phyloP scores from a whole-genome alignment of 2,888 invertebrate species.

The Chalcis sispes region DNA sequence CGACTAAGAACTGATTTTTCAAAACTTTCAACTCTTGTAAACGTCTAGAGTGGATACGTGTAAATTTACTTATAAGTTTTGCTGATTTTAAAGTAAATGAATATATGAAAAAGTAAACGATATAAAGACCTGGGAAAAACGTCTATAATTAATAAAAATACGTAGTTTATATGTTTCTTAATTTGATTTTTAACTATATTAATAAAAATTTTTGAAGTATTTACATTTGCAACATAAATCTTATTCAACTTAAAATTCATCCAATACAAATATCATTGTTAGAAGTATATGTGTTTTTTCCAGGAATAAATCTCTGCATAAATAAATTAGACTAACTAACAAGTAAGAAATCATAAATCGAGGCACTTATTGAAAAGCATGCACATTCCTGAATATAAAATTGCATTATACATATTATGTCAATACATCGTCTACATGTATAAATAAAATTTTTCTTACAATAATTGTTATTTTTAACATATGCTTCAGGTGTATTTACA shows the following conservation, averaged over 20 bases:
- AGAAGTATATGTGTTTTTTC: background rate
- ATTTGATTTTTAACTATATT: background rate
- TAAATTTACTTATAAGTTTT: conserved; percentile 29
- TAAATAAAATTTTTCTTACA: conserved; percentile 58
- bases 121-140: conserved; percentile 12
- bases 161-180: conserved; percentile 8
- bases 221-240: background rate
- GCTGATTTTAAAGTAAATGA: conserved; percentile 42
- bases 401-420: conserved; percentile 64
- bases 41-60: conserved; percentile 12
- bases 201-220: background rate
- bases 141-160: background rate
- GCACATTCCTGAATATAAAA: conserved; percentile 63
- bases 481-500: conserved; percentile 6
- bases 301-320: background rate
- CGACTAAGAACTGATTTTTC: conserved; percentile 66
- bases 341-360: conserved; percentile 40
- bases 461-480: conserved; percentile 31
- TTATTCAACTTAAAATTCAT: too few relatives aligned
- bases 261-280: too few relatives aligned
- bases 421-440: conserved; percentile 66
- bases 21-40: conserved; percentile 25
- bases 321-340: conserved; percentile 32
- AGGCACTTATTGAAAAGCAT: conserved; percentile 62
- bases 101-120: conserved; percentile 18